phyloP scores from a whole-genome alignment of 2,797 vertebrate genomes.

The Sphenodon punctatus region DNA sequence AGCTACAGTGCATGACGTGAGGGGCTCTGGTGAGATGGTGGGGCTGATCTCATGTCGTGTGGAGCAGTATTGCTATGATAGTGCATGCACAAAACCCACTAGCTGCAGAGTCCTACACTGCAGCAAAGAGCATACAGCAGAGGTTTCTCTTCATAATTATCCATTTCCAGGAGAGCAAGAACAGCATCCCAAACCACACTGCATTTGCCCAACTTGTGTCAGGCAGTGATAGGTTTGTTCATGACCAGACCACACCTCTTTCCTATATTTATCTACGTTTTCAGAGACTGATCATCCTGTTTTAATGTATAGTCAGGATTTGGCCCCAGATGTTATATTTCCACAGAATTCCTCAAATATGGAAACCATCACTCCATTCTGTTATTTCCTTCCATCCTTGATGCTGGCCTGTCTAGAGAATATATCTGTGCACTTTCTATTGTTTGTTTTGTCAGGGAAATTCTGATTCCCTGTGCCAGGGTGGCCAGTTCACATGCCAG shows the following conservation, averaged over 20 bases:
- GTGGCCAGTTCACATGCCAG: neutral
- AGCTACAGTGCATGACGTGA: rapidly evolving
- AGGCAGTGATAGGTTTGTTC: neutral
- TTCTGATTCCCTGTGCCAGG: neutral
- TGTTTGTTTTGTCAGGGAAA: neutral
- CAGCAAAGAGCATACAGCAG: no score
- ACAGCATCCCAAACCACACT: no score
- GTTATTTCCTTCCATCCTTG: neutral
- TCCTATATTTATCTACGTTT: neutral
- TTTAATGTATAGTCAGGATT: neutral
- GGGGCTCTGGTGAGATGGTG: no score
- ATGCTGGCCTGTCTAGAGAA: neutral
- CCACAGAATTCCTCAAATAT: neutral
- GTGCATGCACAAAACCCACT: no score
- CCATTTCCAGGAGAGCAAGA: no score
- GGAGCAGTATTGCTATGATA: no score
- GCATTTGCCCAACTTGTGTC: no score
- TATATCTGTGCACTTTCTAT: neutral
- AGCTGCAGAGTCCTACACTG: no score
- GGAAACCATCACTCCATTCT: neutral
- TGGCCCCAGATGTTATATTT: neutral
- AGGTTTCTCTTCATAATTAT: no score
- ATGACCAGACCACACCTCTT: neutral
- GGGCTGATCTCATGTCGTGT: no score
- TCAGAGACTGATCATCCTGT: neutral